A percentile compares a stretch with the other conserved stretches of the same genome.
Conservation (phyloP, 2,888 invertebrate species). For the Muscina levida region DNA sequence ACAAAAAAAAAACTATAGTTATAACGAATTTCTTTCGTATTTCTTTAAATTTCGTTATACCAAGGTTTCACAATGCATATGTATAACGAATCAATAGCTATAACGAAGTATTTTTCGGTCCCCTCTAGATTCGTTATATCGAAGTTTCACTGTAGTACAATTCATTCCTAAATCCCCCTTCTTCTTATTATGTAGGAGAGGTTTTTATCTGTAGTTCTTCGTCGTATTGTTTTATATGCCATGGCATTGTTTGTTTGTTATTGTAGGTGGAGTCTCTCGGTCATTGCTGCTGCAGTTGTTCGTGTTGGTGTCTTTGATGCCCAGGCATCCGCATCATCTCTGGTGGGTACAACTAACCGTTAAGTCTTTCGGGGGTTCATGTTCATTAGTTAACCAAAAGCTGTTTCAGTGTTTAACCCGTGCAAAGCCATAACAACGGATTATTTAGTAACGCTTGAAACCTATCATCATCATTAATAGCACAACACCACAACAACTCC, state of each 20-base stretch:
- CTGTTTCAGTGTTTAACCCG: slow-evolving; percentile 62
- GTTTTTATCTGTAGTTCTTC: too few species aligned
- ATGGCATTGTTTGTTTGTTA: slow-evolving; percentile 59
- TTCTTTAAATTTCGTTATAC: too few species aligned
- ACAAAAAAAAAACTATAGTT: too few species aligned
- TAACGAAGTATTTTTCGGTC: too few species aligned
- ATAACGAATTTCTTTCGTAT: too few species aligned
- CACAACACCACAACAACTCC: not conserved
- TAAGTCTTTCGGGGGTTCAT: slow-evolving; percentile 55
- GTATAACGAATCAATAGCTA: too few species aligned
- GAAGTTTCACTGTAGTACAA: too few species aligned
- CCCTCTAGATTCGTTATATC: too few species aligned
- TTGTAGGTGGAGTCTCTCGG: slow-evolving; percentile 75
- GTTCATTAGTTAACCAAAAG: slow-evolving; percentile 60
- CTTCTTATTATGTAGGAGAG: too few species aligned
- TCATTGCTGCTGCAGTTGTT: not conserved
- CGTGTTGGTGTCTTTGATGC: not conserved
- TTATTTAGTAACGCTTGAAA: slow-evolving; percentile 56
- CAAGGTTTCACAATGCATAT: too few species aligned
- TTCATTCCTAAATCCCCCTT: too few species aligned
- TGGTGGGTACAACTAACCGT: slow-evolving; percentile 62
- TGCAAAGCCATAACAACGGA: slow-evolving; percentile 58
- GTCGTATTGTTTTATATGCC: slow-evolving; percentile 25
- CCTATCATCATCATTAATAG: slow-evolving; percentile 47
- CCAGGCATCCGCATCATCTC: too few species aligned